Conservation (phyloP, 2,888 invertebrate species). For the Blera fallax region DNA sequence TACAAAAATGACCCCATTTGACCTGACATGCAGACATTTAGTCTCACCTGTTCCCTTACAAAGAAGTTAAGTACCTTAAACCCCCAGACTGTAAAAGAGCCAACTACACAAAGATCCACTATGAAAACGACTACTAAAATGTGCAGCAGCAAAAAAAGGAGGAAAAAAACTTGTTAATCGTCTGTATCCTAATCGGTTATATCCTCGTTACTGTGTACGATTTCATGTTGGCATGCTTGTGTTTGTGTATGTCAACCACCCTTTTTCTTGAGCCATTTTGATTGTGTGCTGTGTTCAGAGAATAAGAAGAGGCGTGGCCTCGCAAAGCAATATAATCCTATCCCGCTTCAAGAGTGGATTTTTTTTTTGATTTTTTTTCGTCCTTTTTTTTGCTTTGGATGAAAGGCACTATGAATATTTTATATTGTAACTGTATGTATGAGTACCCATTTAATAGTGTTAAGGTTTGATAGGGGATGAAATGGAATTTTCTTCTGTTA, state of each 20-base stretch:
- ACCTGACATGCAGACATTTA: constrained; percentile 49
- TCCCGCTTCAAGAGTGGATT: constrained; percentile 17
- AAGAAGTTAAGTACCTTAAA: constrained; percentile 46
- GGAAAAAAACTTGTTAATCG: constrained; percentile 50
- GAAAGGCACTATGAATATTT: constrained; percentile 68
- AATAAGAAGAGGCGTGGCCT: constrained; percentile 62
- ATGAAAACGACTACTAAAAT: constrained; percentile 25
- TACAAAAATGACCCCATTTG: constrained; percentile 14
- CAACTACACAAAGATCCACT: not conserved
- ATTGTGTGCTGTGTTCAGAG: constrained; percentile 29
- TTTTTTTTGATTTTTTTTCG: constrained; percentile 9
- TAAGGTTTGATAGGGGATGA: constrained; percentile 46
- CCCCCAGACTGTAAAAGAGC: constrained; percentile 35
- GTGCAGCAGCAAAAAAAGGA: constrained; percentile 1
- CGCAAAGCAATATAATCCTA: constrained; percentile 32
- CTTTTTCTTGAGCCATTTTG: constrained; percentile 70
- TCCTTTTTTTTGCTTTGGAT: not conserved
- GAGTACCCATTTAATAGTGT: constrained; percentile 67
- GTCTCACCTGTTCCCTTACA: constrained; percentile 54
- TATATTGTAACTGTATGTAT: constrained; percentile 62
- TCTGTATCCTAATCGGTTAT: constrained; percentile 21
- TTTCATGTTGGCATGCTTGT: not conserved
- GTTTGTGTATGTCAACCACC: constrained; percentile 45
- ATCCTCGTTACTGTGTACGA: constrained; percentile 4
- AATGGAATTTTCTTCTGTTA: constrained; percentile 34